phyloP scores from a whole-genome alignment of 2,888 invertebrate species.

The Leucania comma region DNA sequence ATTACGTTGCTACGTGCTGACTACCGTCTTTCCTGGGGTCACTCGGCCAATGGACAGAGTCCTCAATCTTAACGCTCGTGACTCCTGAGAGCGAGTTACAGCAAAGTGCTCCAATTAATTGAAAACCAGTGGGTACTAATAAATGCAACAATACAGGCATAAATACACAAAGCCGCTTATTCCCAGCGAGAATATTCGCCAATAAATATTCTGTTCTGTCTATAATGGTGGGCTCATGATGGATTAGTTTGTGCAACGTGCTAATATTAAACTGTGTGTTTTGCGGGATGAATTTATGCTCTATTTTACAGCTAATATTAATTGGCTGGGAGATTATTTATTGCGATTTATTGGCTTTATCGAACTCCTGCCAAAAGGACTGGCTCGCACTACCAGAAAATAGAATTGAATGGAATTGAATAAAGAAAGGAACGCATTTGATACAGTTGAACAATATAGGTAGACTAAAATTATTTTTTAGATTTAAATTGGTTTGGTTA shows the following conservation, averaged over 20 bases:
- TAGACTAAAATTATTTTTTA: too few relatives aligned
- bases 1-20: too few relatives aligned
- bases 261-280: slow-evolving; percentile 41
- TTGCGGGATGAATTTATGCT: slow-evolving; percentile 37
- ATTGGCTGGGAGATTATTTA: slow-evolving; percentile 46
- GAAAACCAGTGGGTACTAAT: neutral
- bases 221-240: slow-evolving; percentile 38
- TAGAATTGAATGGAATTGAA: neutral
- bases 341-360: neutral
- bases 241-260: slow-evolving; percentile 49
- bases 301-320: slow-evolving; percentile 37
- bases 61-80: too few relatives aligned
- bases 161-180: slow-evolving; percentile 9
- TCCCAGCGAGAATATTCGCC: slow-evolving; percentile 27
- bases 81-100: neutral
- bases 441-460: neutral
- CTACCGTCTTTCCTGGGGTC: too few relatives aligned
- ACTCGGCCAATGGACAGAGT: too few relatives aligned
- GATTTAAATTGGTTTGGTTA: neutral
- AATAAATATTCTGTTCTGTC: slow-evolving; percentile 43
- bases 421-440: neutral
- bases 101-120: neutral
- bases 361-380: neutral
- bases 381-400: neutral
- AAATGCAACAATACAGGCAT: neutral